Evolutionary conservation across 2,888 invertebrate genomes (phyloP), one percentile per base, ranked within the genome.

Genomic region (Synanthedon myopaeformis): DNA sequence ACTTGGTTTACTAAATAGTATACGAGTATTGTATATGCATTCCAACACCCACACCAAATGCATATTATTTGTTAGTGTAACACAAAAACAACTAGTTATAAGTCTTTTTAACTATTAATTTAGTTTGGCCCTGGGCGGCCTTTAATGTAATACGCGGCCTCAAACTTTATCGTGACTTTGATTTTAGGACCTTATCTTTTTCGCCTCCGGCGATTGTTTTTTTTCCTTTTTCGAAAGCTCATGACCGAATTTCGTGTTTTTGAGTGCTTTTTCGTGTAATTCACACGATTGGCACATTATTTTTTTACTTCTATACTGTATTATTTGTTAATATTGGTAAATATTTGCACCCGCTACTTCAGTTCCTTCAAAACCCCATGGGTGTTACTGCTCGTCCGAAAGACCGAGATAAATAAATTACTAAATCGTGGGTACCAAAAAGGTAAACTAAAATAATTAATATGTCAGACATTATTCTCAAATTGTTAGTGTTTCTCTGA

Each of bases 71-170:
- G 64, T 61, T 61, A 61, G 61, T 63, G 59, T 54, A 56, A 59
- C 58, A 64, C 64, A 67, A 70, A 67, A 69, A 70, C 67, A 64
- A 62, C 57, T 2, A 17, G 1, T 69, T 69, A 67, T 59, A 67
- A 66, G 63, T 63, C 61, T 69, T 13, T n/a, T 1, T 23, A 66
- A 70, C 72, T 74, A 72, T 69, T 73, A 74, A 72, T 75, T 73
- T 67, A 61, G 49, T 63, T 63, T 63, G 59, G 65, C 71, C 69
- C 56, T 61, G 61, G 66, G 67, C 69, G 58, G 62, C 59, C 59
- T 66, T 69, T 67, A 49, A 64, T 61, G 58, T 59, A 23, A 59
- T 58, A 61, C 63, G 58, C 54, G 57, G 63, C 65, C 68, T 65
- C 62, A 59, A 65, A 63, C 66, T 59, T 65, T 69, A 70, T 69